A percentile compares a stretch with the other conserved stretches of the same genome.
phyloP scores from a whole-genome alignment of 2,113 vertebrate species.

The Gnathonemus longibarbis region DNA sequence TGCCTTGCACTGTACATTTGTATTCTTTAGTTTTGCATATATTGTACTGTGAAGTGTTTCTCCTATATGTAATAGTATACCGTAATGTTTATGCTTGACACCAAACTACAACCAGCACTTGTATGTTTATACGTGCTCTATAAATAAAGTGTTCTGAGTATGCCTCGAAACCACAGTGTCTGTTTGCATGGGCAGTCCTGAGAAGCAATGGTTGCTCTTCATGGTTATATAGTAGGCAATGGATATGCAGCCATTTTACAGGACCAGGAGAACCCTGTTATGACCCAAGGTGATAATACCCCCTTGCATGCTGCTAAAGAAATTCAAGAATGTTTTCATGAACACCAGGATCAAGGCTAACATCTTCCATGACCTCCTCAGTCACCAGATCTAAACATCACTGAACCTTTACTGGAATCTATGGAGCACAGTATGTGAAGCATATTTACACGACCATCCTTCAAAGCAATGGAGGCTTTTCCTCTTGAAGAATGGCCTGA shows the following conservation, averaged over 20 bases:
- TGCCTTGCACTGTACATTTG: not conserved
- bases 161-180: not conserved
- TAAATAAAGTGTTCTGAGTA: not conserved
- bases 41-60: not conserved
- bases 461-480: not conserved
- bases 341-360: not conserved
- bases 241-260: not conserved
- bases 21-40: not conserved
- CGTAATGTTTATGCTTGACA: not conserved
- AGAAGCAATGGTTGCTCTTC: not conserved
- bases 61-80: not conserved
- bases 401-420: not conserved
- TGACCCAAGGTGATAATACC: not conserved
- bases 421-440: not conserved
- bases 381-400: not conserved
- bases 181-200: not conserved
- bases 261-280: not conserved
- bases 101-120: too few species aligned
- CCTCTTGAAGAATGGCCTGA: not conserved
- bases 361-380: not conserved
- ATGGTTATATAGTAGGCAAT: not conserved
- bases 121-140: too few species aligned
- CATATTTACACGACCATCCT: not conserved
- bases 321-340: not conserved
- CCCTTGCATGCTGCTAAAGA: not conserved